Evolutionary conservation across 2,797 vertebrate species (phyloP).

Genomic region (Phoeniculus purpureus): DNA sequence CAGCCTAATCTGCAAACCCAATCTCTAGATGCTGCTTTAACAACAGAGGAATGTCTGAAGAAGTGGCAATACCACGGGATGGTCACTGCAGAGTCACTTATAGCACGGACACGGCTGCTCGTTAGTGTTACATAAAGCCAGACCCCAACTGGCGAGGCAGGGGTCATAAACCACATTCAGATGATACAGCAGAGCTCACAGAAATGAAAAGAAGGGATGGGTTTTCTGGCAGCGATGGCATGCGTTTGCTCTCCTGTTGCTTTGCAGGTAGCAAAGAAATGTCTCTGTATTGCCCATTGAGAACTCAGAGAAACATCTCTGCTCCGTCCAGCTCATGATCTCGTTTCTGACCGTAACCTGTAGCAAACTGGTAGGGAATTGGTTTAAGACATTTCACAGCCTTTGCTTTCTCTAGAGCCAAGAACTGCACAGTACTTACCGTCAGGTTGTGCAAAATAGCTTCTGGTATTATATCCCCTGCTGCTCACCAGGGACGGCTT

Average conservation of each 20-base stretch:
- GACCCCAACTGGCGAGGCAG: background rate
- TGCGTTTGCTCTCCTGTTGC: background rate
- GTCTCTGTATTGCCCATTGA: background rate
- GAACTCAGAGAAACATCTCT: background rate
- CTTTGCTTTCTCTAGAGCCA: background rate
- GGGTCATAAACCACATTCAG: background rate
- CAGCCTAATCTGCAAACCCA: background rate
- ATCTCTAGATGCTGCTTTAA: background rate
- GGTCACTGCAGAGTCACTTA: background rate
- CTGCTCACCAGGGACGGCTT: background rate
- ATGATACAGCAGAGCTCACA: background rate
- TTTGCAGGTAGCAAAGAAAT: background rate
- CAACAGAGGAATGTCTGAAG: background rate
- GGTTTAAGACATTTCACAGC: background rate
- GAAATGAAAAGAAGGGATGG: background rate
- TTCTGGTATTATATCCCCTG: background rate
- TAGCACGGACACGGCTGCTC: fast-evolving
- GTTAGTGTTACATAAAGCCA: background rate
- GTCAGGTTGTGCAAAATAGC: background rate
- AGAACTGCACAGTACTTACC: conserved; percentile 14
- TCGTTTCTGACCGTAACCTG: background rate
- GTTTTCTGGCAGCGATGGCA: background rate
- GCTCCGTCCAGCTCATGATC: background rate
- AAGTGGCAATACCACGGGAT: background rate
- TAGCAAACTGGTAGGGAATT: background rate